Conservation (phyloP, 2,888 invertebrate genomes). For the Lutraria lutraria region DNA sequence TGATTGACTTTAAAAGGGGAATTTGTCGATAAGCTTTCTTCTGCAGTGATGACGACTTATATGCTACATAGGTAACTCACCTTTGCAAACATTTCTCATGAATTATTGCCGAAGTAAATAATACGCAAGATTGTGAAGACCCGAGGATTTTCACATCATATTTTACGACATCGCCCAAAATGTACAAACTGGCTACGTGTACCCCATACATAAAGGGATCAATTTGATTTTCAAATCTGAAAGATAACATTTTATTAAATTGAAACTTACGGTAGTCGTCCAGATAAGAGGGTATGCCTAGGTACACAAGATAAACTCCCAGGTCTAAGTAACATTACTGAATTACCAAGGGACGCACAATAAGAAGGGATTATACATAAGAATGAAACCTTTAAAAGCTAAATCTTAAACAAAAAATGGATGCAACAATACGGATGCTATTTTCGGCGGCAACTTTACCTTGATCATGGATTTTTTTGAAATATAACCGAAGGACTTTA, state of each 20-base stretch:
- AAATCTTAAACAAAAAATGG: background rate
- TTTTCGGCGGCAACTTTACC: background rate
- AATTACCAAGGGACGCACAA: background rate
- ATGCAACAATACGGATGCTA: background rate
- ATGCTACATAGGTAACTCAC: too few species aligned
- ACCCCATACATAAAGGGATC: background rate
- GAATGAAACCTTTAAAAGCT: slow-evolving; percentile 10
- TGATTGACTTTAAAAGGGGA: too few species aligned
- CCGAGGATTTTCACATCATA: background rate
- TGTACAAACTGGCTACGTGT: background rate
- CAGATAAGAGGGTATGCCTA: background rate
- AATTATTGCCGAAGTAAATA: too few species aligned
- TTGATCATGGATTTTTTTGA: background rate
- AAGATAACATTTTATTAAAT: slow-evolving; percentile 22
- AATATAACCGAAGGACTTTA: background rate
- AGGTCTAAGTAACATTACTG: background rate
- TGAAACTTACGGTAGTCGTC: background rate
- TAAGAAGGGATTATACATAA: background rate
- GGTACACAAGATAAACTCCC: background rate
- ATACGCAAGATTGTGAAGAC: too few species aligned
- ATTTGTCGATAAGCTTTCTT: too few species aligned
- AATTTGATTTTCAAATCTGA: background rate
- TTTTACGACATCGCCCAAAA: background rate
- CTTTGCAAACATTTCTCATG: too few species aligned
- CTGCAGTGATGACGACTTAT: too few species aligned